Conservation (phyloP, 2,797 vertebrate species). For the Botia almorhae region DNA sequence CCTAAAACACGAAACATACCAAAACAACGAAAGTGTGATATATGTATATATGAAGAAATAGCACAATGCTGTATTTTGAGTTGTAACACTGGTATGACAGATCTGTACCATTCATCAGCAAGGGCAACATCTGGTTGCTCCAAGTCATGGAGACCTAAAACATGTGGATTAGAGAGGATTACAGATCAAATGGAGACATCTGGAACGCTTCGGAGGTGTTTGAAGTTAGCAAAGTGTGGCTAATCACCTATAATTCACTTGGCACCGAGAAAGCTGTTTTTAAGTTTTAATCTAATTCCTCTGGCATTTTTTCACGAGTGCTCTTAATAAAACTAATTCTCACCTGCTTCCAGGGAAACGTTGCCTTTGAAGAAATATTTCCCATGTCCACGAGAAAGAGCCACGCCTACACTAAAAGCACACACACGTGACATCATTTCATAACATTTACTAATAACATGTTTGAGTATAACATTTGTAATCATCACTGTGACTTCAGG, state of each 20-base stretch:
- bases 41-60: not conserved
- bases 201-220: not conserved
- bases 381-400: constrained; percentile 94
- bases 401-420: constrained; percentile 89
- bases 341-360: constrained; percentile 93
- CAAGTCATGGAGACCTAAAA: constrained; percentile 94
- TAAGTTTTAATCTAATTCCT: not conserved
- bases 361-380: constrained; percentile 98
- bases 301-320: not conserved
- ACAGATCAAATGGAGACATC: not conserved
- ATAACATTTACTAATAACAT: not conserved
- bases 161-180: constrained; percentile 57
- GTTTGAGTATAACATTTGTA: not conserved
- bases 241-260: not conserved
- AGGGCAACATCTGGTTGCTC: constrained; percentile 96
- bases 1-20: constrained; percentile 72
- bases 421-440: constrained; percentile 12
- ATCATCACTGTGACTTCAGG: not conserved
- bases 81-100: not conserved
- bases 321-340: constrained; percentile 28
- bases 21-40: not conserved
- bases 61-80: not conserved
- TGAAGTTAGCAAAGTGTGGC: not conserved
- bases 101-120: constrained; percentile 95
- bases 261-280: not conserved